Conservation (phyloP, 2,888 invertebrate species). For the Meloe dianella region DNA sequence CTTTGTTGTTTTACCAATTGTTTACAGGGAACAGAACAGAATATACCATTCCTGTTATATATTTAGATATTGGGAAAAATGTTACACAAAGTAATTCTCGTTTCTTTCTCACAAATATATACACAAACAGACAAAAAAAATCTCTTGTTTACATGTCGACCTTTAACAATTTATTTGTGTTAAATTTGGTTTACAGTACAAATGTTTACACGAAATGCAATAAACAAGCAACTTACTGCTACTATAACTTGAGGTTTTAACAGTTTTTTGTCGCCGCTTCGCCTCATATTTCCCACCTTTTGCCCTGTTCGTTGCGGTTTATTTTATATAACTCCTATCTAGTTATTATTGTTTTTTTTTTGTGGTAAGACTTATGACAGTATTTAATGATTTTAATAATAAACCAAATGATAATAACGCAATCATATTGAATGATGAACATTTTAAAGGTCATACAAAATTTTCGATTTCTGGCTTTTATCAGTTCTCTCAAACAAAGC, state of each 20-base stretch:
- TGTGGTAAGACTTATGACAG: too few species aligned
- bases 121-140: background rate
- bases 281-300: background rate
- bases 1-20: slow-evolving; percentile 13
- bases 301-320: background rate
- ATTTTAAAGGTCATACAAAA: background rate
- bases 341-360: too few species aligned
- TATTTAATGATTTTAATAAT: too few species aligned
- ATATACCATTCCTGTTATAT: background rate
- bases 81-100: slow-evolving; percentile 12
- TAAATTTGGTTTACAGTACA: slow-evolving; percentile 24
- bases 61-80: slow-evolving; percentile 12
- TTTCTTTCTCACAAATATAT: background rate
- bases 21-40: slow-evolving; percentile 7
- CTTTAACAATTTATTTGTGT: slow-evolving; percentile 25
- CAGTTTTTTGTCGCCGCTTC: background rate
- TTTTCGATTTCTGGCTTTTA: background rate
- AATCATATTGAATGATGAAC: background rate
- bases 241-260: background rate
- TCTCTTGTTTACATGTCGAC: slow-evolving; percentile 11
- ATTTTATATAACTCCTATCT: too few species aligned
- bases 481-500: background rate
- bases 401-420: background rate
- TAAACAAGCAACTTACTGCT: slow-evolving; percentile 28
- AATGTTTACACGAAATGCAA: slow-evolving; percentile 23